These are phyloP conservation scores for Phenganax subtilis DNA, from an alignment of 92 coral and sea anemone species.

Conservation along the genomic window DNA sequence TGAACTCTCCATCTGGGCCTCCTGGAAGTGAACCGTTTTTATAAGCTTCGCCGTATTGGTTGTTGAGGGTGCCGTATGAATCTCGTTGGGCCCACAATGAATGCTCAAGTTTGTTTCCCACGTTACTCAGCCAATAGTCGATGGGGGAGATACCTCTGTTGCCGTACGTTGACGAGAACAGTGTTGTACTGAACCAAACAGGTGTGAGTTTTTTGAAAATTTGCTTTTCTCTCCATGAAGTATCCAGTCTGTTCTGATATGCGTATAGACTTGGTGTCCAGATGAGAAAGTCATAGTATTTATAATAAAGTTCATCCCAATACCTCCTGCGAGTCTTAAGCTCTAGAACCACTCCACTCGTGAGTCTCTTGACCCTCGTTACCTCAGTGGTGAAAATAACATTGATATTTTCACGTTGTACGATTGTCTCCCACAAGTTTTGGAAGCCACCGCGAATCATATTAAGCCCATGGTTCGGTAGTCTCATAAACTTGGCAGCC, in stretches of 20 bases:
- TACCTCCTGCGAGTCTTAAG: not conserved
- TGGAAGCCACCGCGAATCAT: constrained; percentile 50
- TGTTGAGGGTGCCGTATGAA: constrained; percentile 23
- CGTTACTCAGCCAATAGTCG: constrained; percentile 39
- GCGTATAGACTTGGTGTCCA: constrained; percentile 45
- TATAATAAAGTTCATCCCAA: not conserved
- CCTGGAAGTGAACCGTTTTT: constrained; percentile 30
- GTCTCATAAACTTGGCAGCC: constrained; percentile 14
- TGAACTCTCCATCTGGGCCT: constrained; percentile 14
- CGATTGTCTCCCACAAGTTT: constrained; percentile 37
- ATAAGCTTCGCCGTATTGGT: constrained; percentile 19
- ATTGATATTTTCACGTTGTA: constrained; percentile 10
- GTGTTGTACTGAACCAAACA: constrained; percentile 42
- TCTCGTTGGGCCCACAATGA: constrained; percentile 45
- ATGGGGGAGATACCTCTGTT: constrained; percentile 27
- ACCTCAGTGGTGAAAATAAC: constrained; percentile 13
- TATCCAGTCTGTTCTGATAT: constrained; percentile 4
- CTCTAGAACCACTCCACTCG: not conserved
- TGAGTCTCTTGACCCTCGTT: constrained; percentile 4
- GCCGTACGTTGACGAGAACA: constrained; percentile 39
- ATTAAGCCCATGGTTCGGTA: constrained; percentile 4
- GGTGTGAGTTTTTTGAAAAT: constrained; percentile 36
- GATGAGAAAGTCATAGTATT: constrained; percentile 41
- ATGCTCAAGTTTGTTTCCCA: constrained; percentile 42
- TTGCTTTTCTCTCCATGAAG: constrained; percentile 10